Evolutionary conservation across 2,888 invertebrate species (phyloP), one percentile per base, ranked within the genome.

Genomic region (Drosophila leonis): DNA sequence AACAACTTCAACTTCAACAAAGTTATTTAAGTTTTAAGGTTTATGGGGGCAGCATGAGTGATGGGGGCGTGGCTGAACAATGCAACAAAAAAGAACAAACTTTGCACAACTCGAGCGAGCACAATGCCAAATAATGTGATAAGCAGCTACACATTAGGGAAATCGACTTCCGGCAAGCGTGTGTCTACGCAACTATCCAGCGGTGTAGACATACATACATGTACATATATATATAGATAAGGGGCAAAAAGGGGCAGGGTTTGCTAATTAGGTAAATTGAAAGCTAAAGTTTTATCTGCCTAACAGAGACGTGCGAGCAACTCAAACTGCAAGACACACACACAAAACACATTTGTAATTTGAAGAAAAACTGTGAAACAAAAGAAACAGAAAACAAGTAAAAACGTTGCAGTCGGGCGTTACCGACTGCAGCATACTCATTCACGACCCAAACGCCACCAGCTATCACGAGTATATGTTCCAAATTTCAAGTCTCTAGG

Each of bases 221-320:
- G 20, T 8, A 20, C 15, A 29, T 5, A 29, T 13, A 9, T 10
- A 29, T 15, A 18, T 0, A 31, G 2, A n/a, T 7, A n/a, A 42
- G 10, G 12, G 12, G 1, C 1, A 12, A 13, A 24, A 13, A 20
- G 33, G 20, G 20, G 3, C n/a, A 1, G 7, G 18, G 12, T 10
- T 18, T 66, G 71, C 67, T 89, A 89, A 84, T 84, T 84, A 89
- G 85, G 74, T 77, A 89, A 84, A 84, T 84, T 84, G 84, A 76
- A 82, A 73, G 71, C 83, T 66, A 69, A 88, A 83, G 75, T 83
- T 82, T 79, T 72, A 52, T 37, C 52, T 24, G 65, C 33, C 61
- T 41, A 60, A 54, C 62, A 51, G 39, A 42, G 39, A 42, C 48
- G 49, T 20, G 56, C 39, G 49, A 33, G 57, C 52, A 56, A 41